phyloP scores from a whole-genome alignment of 2,113 vertebrate species.

The Trochalopteron elliotii region DNA sequence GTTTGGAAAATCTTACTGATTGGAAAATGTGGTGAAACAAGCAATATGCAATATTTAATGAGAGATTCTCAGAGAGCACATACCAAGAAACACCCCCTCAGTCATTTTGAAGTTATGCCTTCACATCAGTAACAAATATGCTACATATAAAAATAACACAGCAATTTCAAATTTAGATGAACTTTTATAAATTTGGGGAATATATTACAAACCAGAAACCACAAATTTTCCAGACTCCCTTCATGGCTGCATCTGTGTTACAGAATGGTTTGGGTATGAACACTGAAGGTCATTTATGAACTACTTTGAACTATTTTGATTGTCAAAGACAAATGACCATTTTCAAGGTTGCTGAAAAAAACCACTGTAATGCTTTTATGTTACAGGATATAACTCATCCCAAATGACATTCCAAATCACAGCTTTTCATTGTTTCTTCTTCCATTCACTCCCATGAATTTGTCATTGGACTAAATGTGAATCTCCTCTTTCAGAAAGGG shows the following conservation, averaged over 20 bases:
- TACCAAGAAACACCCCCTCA: neutral
- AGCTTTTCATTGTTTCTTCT: neutral
- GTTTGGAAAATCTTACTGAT: neutral
- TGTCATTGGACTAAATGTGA: neutral
- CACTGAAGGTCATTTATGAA: neutral
- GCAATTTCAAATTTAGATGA: neutral
- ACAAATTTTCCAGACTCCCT: neutral
- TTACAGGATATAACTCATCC: neutral
- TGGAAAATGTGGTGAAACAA: neutral
- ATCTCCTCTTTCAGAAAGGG: neutral
- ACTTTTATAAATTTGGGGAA: neutral
- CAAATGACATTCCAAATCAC: conserved; percentile 14
- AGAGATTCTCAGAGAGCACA: neutral
- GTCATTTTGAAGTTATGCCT: neutral
- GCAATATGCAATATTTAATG: neutral
- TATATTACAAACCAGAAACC: neutral
- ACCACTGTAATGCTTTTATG: neutral
- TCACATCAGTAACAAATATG: neutral
- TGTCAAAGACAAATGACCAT: conserved; percentile 10
- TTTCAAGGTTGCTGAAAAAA: neutral
- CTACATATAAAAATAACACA: neutral
- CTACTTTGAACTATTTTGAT: neutral
- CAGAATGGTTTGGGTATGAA: neutral
- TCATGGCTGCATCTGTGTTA: neutral
- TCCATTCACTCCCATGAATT: neutral